Base-by-base conservation (phyloP, 2,113 vertebrate species). In the Camarhynchus parvulus region DNA sequence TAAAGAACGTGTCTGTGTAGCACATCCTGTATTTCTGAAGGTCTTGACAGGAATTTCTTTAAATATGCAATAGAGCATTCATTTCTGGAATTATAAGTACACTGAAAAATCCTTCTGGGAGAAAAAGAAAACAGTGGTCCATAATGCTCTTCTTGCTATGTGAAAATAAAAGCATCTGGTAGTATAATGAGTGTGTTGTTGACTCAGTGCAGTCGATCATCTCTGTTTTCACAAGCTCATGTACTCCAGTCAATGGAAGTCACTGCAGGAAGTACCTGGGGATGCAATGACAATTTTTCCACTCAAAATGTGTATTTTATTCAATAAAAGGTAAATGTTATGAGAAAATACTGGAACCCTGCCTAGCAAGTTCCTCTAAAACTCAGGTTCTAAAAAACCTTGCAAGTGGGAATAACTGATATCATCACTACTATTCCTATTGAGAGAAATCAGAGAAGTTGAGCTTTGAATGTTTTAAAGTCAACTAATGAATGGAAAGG, bases 131-230 rank as follows among this genome's bases (percentile, higher is more conserved):
- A 87, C 70, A 92, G 35, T 78, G 35, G 55, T 70, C 81, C 55
- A 83, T 70, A 94, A 91, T 9, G 5, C 64, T 92, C 14, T 25
- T 86, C 46, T 62, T 78, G 41, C 53, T 70, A 64, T 47, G 61
- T 77, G 75, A 92, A 91, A 95, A 95, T 91, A 95, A 91, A 94
- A 94, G 67, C 70, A 91, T 91, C 67, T 95, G 62, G 63, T 76
- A 91, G 78, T 56, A 83, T 82, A 95, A 95, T 66, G 63, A 95
- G 41, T 67, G 62, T 83, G 74, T 69, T 87, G 81, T 95, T 94
- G 91, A 89, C 62, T 87, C 73, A 89, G 74, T 82, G 69, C 49
- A 91, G 83, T 94, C 56, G 44, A 95, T 94, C 69, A 87, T 64
- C 52, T 89, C 69, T 68, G 44, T 92, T 92, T 74, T 89, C 81